These are phyloP conservation scores for Alviniconcha strummeri DNA, from an alignment of 2,888 invertebrate genomes.

Conservation along the genomic window DNA sequence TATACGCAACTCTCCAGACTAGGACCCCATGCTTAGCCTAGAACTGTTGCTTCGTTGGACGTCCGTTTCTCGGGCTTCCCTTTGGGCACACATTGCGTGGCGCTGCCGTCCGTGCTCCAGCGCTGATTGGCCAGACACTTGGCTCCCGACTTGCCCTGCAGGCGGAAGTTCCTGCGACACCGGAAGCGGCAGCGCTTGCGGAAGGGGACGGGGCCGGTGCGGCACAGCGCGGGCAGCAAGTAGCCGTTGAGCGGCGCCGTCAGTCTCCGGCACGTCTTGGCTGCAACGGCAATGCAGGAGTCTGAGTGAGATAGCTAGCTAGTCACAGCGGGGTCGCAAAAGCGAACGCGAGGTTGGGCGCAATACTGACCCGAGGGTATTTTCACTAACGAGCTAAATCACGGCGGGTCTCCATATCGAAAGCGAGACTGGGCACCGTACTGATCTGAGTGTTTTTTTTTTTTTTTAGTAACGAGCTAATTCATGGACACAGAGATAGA, in stretches of 20 bases:
- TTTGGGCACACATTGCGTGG: slow-evolving; percentile 28
- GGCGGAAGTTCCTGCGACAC: slow-evolving; percentile 33
- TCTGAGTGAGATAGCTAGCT: no score
- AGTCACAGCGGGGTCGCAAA: no score
- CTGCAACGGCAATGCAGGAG: not conserved
- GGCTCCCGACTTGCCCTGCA: slow-evolving; percentile 32
- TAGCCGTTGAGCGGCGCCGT: slow-evolving; percentile 33
- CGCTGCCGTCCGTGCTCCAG: slow-evolving; percentile 30
- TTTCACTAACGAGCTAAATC: no score
- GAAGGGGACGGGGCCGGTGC: slow-evolving; percentile 37
- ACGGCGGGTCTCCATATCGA: no score
- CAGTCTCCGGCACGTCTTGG: slow-evolving; percentile 31
- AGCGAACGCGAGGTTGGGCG: no score
- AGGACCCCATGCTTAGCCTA: not conserved
- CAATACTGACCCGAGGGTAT: no score
- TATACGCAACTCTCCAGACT: no score
- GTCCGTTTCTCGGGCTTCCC: not conserved
- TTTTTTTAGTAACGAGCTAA: no score
- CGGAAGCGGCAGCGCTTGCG: slow-evolving; percentile 37
- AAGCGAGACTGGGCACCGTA: no score
- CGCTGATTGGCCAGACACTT: slow-evolving; percentile 38
- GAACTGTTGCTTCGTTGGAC: not conserved
- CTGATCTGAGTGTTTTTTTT: no score
- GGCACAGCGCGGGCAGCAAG: slow-evolving; percentile 35
- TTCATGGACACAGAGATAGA: slow-evolving; percentile 6